Evolutionary conservation across 1,140 invertebrate genomes (phyloP).

Genomic region (Formica selysi): DNA sequence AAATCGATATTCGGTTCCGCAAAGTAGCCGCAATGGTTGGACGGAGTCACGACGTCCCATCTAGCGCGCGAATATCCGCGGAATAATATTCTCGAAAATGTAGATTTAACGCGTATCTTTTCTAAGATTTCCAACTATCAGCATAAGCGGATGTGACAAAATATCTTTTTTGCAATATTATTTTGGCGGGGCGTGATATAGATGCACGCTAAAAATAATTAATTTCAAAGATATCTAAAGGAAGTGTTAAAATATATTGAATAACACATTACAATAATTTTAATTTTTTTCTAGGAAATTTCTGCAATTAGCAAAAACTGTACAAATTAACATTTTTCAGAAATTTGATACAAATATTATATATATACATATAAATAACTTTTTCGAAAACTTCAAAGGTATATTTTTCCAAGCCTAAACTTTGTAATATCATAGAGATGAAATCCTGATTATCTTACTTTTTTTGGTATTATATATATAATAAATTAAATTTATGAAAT

Average conservation of each 20-base stretch:
- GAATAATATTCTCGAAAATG: slow-evolving; percentile 58
- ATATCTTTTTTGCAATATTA: slow-evolving; percentile 27
- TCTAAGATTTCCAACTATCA: neutral
- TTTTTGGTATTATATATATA: neutral
- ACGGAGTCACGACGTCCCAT: slow-evolving; percentile 21
- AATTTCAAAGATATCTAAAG: neutral
- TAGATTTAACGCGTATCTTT: slow-evolving; percentile 31
- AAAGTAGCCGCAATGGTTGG: slow-evolving; percentile 49
- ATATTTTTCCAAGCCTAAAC: neutral
- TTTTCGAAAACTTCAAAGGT: neutral
- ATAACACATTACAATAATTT: neutral
- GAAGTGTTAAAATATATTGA: neutral
- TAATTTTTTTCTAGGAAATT: neutral
- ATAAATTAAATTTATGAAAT: neutral
- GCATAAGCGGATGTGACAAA: neutral
- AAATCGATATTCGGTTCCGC: slow-evolving; percentile 58
- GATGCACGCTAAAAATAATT: neutral
- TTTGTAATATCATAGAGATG: neutral
- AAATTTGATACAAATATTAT: neutral
- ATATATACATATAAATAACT: no score
- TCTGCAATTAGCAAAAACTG: neutral
- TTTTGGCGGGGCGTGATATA: neutral
- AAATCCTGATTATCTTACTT: slow-evolving; percentile 4
- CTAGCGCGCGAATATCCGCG: slow-evolving; percentile 9
- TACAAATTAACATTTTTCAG: neutral